Evolutionary conservation across 1,140 invertebrate species (phyloP), one percentile per base, ranked within the genome.

Genomic region (Pentalonia nigronervosa): DNA sequence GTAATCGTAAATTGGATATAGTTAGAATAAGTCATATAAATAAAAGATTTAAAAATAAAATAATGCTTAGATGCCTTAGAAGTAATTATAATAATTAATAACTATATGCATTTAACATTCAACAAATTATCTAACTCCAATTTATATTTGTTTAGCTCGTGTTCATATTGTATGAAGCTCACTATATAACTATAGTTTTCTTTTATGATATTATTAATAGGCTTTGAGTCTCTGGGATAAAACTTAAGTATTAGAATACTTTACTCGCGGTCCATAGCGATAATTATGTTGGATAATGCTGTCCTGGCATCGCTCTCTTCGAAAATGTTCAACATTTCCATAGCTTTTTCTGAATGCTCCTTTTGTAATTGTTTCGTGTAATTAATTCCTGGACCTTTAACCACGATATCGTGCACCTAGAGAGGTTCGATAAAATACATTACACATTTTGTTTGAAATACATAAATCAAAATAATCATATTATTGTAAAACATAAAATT

Each of bases 231-330:
- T n/a, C n/a, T n/a, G 21, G n/a, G n/a, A n/a, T n/a, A n/a, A n/a
- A n/a, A n/a, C n/a, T n/a, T n/a, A n/a, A n/a, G n/a, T n/a, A n/a
- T 76, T 76, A 76, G 30, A 7, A 30, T 45, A 67, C 41, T 30
- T 91, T 81, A 81, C 81, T 91, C 67, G n/a, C 90, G 41, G 17
- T 97, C 97, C 97, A 98, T 97, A 56, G 97, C 97, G 47, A 97
- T 96, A 89, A 98, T 97, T 94, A 98, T 98, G 95, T 98, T 98
- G 87, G 96, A 96, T 67, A 98, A 95, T 0, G 97, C 97, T 89
- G 96, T 97, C 41, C 97, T 95, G 9, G 97, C 97, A 95, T 98
- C 97, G 90, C 96, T 97, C 94, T 97, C 96, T 90, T 97, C 96
- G 94, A 98, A 97, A 93, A 96, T 96, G 94, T 96, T 96, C 41